phyloP scores from a whole-genome alignment of 2,113 vertebrate genomes.

The Myodes glareolus region DNA sequence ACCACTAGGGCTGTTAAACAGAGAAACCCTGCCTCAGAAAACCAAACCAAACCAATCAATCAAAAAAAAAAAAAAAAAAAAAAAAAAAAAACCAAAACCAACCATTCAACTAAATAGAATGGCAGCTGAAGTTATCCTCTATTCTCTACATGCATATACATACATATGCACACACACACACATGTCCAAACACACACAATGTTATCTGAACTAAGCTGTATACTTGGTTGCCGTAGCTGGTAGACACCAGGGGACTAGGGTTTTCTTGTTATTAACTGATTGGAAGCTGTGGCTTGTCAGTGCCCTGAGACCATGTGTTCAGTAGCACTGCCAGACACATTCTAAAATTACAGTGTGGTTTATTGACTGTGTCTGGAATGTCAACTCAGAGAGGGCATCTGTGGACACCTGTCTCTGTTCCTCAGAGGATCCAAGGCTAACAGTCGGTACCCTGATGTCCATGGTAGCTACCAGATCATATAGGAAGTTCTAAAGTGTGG shows the following conservation, averaged over 20 bases:
- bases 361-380: not conserved
- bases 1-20: not conserved
- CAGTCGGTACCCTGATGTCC: not conserved
- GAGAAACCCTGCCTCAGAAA: not conserved
- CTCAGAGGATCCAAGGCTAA: not conserved
- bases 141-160: not conserved
- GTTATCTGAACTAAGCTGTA: not conserved
- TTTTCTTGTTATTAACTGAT: not conserved
- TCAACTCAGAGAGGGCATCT: not conserved
- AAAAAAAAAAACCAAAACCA: too few relatives aligned
- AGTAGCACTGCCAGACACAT: not conserved
- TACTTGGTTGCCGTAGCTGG: not conserved
- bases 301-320: not conserved
- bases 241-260: rapidly evolving
- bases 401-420: not conserved
- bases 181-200: not conserved
- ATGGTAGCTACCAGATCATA: not conserved
- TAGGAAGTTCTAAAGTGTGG: not conserved
- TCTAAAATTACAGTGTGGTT: not conserved
- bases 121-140: not conserved
- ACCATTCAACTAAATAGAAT: not conserved
- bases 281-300: not conserved
- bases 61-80: too few relatives aligned
- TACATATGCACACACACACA: not conserved
- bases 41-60: not conserved